Evolutionary conservation across 2,888 invertebrate genomes (phyloP).

Genomic region (Epirrhoe tristata): DNA sequence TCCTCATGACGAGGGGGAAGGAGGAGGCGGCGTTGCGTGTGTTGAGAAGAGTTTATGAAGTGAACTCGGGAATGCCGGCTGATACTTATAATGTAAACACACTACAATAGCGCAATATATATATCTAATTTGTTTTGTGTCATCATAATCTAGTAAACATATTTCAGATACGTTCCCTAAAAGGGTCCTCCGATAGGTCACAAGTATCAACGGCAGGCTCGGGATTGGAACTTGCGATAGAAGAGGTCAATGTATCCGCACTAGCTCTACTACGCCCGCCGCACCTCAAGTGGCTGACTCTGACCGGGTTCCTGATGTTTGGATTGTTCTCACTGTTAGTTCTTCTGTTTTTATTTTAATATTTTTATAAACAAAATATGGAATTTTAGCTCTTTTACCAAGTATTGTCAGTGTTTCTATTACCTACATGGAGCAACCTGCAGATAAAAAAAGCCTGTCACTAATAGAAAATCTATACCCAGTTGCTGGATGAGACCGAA

Average conservation of each 20-base stretch:
- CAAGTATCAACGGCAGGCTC: conserved; percentile 45
- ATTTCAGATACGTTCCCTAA: conserved; percentile 67
- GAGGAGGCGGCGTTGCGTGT: conserved; percentile 84
- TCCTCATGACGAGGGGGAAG: conserved; percentile 87
- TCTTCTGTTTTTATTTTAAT: too few species aligned
- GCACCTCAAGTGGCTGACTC: conserved; percentile 70
- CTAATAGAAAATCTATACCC: too few species aligned
- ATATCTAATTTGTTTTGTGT: too few species aligned
- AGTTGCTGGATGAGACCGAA: too few species aligned
- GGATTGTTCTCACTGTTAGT: conserved; percentile 74
- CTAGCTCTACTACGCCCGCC: conserved; percentile 66
- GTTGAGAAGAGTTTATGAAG: conserved; percentile 61
- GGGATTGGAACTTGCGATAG: conserved; percentile 43
- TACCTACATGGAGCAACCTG: too few species aligned
- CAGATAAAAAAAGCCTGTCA: too few species aligned
- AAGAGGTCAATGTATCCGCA: conserved; percentile 43
- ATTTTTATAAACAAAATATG: too few species aligned
- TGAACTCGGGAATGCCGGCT: conserved; percentile 58
- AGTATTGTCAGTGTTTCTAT: too few species aligned
- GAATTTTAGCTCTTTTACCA: too few species aligned
- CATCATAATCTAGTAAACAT: background rate
- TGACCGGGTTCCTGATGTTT: conserved; percentile 74
- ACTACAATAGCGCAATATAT: too few species aligned
- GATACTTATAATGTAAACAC: background rate
- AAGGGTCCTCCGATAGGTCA: conserved; percentile 37